Evolutionary conservation across 2,797 vertebrate genomes (phyloP), one percentile per base, ranked within the genome.

Genomic region (Petrocephalus schoutedeni): DNA sequence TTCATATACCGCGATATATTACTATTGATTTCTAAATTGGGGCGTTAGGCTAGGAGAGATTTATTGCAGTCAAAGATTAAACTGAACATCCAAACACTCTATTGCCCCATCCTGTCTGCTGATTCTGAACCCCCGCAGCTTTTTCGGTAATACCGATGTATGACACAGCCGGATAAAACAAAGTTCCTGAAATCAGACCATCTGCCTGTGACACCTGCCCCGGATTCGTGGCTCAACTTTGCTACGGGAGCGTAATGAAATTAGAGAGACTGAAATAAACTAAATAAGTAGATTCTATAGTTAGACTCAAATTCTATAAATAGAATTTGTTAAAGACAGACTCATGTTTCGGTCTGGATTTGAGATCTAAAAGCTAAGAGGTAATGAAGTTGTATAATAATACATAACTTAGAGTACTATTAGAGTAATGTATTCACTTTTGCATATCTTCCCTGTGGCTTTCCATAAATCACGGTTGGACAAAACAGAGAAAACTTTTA

Each of bases 11-110:
- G 6, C 49, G 0, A 56, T 85, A 85, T 85, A 85, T 85, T 85
- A 56, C 82, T 85, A 85, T 85, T 56, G 82, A 85, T 85, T 85
- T 56, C 82, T 56, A 32, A 28, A 85, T 28, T 51, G 49, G 12
- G 56, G 82, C 28, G 82, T 84, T 56, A 28, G 53, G 21, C 0
- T 0, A 16, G 21, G 53, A 56, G 49, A 23, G 82, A 85, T 85
- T 85, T 57, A 85, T 21, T 85, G 53, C 49, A 32, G 82, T 32
- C 82, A 51, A 9, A 85, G 82, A 56, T 85, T 54, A 85, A 85
- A 23, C 82, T 16, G 82, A 85, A 85, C 23, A 32, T 32, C 82
- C 28, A 32, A 23, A 16, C 82, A 16, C 53, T 32, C n/a, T 16
- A 56, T 54, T 54, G 9, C 19, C 53, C 10, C 21, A 2, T 32